A percentile compares a stretch with the other conserved stretches of the same genome.
phyloP scores from a whole-genome alignment of 2,113 vertebrate genomes.

The Ophthalmotilapia sp. region DNA sequence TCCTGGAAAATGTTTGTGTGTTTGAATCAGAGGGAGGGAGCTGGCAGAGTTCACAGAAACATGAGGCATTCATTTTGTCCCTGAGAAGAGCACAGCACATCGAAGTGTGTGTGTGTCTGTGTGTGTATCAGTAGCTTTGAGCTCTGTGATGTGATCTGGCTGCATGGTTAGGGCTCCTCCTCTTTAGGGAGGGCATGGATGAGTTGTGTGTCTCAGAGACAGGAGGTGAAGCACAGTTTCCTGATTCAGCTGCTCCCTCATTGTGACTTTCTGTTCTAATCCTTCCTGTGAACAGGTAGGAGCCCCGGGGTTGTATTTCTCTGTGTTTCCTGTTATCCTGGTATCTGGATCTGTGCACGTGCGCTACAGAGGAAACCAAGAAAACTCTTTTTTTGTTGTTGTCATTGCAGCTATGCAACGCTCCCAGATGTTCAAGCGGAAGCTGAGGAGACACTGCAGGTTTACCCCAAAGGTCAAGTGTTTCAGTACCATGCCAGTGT shows the following conservation, averaged over 20 bases:
- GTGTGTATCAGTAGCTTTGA: not conserved
- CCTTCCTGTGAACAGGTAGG: not conserved
- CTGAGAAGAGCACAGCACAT: not conserved
- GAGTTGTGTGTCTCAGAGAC: not conserved
- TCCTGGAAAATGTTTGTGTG: not conserved
- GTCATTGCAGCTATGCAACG: constrained; percentile 55
- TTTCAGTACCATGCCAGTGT: constrained; percentile 75
- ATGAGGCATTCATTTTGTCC: not conserved
- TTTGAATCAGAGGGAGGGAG: not conserved
- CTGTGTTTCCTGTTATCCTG: not conserved
- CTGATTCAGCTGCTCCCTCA: not conserved
- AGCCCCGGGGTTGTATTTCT: not conserved
- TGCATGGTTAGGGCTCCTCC: not conserved
- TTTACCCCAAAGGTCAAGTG: constrained; percentile 68
- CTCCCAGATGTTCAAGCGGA: constrained; percentile 62
- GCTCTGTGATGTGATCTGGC: not conserved
- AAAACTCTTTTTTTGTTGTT: not conserved
- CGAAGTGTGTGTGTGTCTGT: not conserved
- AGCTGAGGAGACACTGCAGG: constrained; percentile 59
- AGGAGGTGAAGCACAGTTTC: not conserved
- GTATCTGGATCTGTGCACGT: not conserved
- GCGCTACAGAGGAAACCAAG: not conserved
- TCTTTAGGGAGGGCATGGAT: not conserved
- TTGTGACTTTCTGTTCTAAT: not conserved
- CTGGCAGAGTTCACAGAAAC: not conserved